Evolutionary conservation across 2,888 invertebrate species (phyloP), one percentile per base, ranked within the genome.

Genomic region (Apamea sordens): DNA sequence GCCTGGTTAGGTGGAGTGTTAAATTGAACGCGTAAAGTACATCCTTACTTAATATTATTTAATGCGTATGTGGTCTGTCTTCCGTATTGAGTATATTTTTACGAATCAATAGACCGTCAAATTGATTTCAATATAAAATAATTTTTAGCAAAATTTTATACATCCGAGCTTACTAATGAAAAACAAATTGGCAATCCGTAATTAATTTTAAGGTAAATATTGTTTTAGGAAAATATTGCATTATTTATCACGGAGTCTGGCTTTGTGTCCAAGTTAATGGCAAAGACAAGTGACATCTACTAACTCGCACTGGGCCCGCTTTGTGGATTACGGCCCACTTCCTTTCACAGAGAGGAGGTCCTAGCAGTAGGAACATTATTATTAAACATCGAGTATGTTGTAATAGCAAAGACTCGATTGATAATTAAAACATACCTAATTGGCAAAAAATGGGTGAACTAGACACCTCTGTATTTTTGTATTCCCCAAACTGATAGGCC

Each of bases 31-130:
- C 21, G 24, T 47, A 36, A 41, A 83, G 36, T 76, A 36, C 10
- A 77, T 80, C 67, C 67, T 53, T 3, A 61, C 59, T 83, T 82
- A 47, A 59, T 36, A n/a, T 47, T 47, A 41, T 56, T 75, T 50
- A 18, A 44, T 28, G 44, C 5, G 0, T 8, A n/a, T 18, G 1
- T 28, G 1, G 47, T 59, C n/a, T 11, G 21, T 15, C 44, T 83
- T 73, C 32, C 53, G 28, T 3, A 10, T 21, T 21, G 21, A 11
- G 5, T 28, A n/a, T 59, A n/a, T 59, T 2, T 18, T 61, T 15
- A 21, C 8, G 13, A 5, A 5, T 24, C 24, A 56, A 8, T 2
- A n/a, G 4, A 18, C 24, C 2, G 0, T 1, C 5, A 18, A 50
- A 61, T 59, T 21, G 10, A 74, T 69, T 50, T n/a, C 4, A 7